Evolutionary conservation across 2,797 vertebrate genomes (phyloP).

Genomic region (Orestias chungarensis): DNA sequence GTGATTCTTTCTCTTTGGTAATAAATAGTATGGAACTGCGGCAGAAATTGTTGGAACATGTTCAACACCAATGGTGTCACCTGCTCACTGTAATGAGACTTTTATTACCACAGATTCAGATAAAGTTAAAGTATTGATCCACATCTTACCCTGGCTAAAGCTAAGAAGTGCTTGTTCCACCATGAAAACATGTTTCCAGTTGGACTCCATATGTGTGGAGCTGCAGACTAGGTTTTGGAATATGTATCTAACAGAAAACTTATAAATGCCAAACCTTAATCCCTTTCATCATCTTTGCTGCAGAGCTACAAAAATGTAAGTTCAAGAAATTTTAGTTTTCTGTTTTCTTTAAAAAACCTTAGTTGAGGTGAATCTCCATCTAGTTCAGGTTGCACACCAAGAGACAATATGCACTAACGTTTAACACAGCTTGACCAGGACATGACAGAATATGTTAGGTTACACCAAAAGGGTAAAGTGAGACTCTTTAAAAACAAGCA

Average conservation of each 20-base stretch:
- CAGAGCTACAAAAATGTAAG: neutral
- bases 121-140: neutral
- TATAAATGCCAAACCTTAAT: neutral
- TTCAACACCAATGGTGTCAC: neutral
- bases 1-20: neutral
- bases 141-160: neutral
- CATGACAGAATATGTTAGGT: neutral
- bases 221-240: slow-evolving; percentile 1
- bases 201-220: neutral
- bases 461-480: neutral
- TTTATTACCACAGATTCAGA: slow-evolving; percentile 9
- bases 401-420: neutral
- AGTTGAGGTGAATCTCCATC: neutral
- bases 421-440: neutral
- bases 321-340: neutral
- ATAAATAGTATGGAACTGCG: neutral
- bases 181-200: neutral
- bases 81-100: neutral
- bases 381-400: neutral
- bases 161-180: neutral
- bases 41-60: neutral
- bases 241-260: neutral
- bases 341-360: neutral
- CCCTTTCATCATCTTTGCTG: neutral
- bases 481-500: neutral